Evolutionary conservation across 2,113 vertebrate species (phyloP), one percentile per base, ranked within the genome.

Genomic region (Camelus dromedarius): DNA sequence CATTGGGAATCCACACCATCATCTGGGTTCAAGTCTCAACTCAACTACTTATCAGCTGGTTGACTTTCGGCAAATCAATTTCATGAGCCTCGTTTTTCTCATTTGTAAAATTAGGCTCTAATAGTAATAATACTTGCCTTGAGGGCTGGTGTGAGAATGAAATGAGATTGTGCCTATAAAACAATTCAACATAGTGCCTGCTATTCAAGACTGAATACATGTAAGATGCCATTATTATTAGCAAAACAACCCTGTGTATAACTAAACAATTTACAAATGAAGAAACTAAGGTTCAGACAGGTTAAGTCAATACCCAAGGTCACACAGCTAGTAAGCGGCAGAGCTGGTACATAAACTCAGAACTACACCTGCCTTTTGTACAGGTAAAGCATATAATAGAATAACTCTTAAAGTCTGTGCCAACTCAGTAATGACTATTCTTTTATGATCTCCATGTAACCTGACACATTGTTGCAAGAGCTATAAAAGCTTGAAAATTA

Each of bases 381-480:
- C 20, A 84, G 26, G 42, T 56, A 81, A 96, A 96, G 66, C 32
- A 28, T 46, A 13, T 64, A 60, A 48, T 5, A 42, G 35, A 80
- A 50, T 73, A 56, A 10, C 22, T 95, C 69, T 89, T 46, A 48
- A 54, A 52, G 38, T 77, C 66, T 86, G 20, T 77, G 30, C 56
- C 38, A 75, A 87, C 6, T 89, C 64, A 48, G 35, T 73, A 96
- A 83, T 66, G 50, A 54, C 26, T 62, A 70, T 46, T 96, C 66
- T 97, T 89, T 88, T 82, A 95, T 91, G 48, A 88, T 87, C 60
- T 85, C 54, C 69, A 22, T 60, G 32, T 94, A 95, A 96, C 92
- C 89, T 94, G 66, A 97, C 69, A 93, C 89, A 94, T 92, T 92
- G 38, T 48, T 94, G 6, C 24, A 76, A 92, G 62, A 92, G 56